Evolutionary conservation across 2,113 vertebrate species (phyloP), one percentile per base, ranked within the genome.

Genomic region (Psittacula cyanocephala): DNA sequence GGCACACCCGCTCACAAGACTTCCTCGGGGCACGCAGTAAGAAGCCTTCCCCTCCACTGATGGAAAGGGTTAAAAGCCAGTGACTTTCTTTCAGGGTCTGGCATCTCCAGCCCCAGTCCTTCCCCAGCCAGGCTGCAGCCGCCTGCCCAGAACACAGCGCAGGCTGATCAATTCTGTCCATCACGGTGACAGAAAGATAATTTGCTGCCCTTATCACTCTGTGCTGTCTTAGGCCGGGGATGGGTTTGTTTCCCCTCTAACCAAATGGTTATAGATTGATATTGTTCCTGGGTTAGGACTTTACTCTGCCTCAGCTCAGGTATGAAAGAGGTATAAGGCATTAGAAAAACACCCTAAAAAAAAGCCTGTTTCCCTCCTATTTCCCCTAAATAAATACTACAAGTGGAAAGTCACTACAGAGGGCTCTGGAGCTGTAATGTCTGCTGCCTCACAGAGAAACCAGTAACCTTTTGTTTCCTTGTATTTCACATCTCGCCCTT

Each of bases 181-280:
- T 86, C 77, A 49, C 0, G 0, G 75, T 68, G 89, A 91, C 91
- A 89, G 83, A 76, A 93, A 91, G 78, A 76, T 79, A 75, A 92
- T 86, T 76, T 78, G 65, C 91, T 96, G 83, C 74, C 86, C 91
- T 91, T 93, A 91, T 93, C 95, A 50, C 81, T 89, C 83, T 2
- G 3, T 27, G 67, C 77, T 75, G 83, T 55, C 86, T 96, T 47
- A 81, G 74, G 52, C 70, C 0, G 1, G 70, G 90, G 88, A 76
- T 8, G 13, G 86, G 89, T 84, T 92, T 87, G 62, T 57, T 87
- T 85, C 63, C 93, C 70, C 93, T 93, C 86, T 57, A 81, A 79
- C 47, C 52, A 95, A 93, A 89, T 29, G 47, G 37, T 79, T 96
- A 93, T 64, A 95, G 84, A 93, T 52, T 55, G 69, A 78, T 3